Evolutionary conservation across 1,140 invertebrate species (phyloP).

Genomic region (Asobara japonica): DNA sequence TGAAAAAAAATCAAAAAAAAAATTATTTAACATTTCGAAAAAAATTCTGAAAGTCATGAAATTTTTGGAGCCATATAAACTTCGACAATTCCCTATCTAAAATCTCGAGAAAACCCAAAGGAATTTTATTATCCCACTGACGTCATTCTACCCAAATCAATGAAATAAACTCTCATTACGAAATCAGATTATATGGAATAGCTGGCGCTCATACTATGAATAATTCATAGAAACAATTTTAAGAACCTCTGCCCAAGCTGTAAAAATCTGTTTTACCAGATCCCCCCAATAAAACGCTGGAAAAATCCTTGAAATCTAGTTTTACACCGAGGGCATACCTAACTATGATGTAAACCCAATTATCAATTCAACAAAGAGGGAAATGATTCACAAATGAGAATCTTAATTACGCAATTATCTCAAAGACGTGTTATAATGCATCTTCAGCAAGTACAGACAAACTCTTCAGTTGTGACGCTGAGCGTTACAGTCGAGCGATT

Average conservation of each 20-base stretch:
- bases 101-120: not conserved
- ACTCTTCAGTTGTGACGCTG: conserved; percentile 9
- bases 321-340: not conserved
- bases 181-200: not conserved
- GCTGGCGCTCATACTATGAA: not conserved
- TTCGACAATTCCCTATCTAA: not conserved
- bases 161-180: not conserved
- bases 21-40: too few relatives aligned
- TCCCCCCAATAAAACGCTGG: not conserved
- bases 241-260: not conserved
- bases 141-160: not conserved
- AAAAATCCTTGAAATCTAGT: not conserved
- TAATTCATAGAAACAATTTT: not conserved
- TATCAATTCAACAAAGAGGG: not conserved
- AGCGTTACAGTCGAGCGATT: conserved; percentile 5
- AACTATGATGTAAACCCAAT: not conserved
- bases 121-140: not conserved
- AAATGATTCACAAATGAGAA: conserved; percentile 15
- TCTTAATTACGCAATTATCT: conserved; percentile 11
- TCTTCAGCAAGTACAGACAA: conserved; percentile 6
- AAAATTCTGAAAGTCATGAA: too few relatives aligned
- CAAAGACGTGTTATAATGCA: not conserved
- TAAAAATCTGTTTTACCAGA: too few relatives aligned
- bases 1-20: not conserved
- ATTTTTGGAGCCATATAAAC: not conserved